A percentile compares a stretch with the other conserved stretches of the same genome.
Conservation (phyloP, 2,888 invertebrate species). For the Nycteola revayana region DNA sequence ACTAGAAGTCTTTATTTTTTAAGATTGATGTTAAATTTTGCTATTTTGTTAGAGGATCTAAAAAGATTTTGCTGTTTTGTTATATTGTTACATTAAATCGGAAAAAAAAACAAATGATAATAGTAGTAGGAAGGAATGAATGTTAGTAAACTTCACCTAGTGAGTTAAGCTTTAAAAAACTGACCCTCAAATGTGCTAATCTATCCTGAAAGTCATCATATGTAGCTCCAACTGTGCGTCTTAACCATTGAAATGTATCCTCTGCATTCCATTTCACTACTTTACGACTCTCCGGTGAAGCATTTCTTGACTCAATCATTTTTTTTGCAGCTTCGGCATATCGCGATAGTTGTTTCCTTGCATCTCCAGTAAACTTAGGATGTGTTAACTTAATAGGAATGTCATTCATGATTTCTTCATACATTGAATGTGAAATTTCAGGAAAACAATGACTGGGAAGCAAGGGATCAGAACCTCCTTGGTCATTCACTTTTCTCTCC, state of each 20-base stretch:
- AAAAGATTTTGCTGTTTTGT: too few relatives aligned
- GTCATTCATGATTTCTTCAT: conserved; percentile 98
- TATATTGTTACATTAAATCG: too few relatives aligned
- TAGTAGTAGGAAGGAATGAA: too few relatives aligned
- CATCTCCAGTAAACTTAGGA: conserved; percentile 97
- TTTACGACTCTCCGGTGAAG: conserved; percentile 96
- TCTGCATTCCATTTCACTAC: conserved; percentile 99
- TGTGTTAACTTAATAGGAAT: conserved; percentile 97
- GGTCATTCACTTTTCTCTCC: conserved; percentile 96
- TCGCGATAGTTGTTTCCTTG: conserved; percentile 94
- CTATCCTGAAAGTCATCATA: conserved; percentile 96
- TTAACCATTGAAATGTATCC: conserved; percentile 97
- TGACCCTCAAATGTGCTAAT: conserved; percentile 91
- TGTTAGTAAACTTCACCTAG: too few relatives aligned
- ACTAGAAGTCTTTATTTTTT: too few relatives aligned
- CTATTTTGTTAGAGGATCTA: too few relatives aligned
- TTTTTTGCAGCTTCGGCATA: conserved; percentile 99
- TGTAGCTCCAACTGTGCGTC: conserved; percentile 95
- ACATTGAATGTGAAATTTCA: conserved; percentile 97
- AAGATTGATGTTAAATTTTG: too few relatives aligned
- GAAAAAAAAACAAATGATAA: too few relatives aligned
- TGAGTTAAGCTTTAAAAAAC: conserved; percentile 8
- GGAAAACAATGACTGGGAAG: conserved; percentile 95
- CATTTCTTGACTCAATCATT: conserved; percentile 96
- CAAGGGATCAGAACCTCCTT: conserved; percentile 93